These are phyloP conservation scores for Panthera uncia DNA, from an alignment of 2,113 vertebrate species.

Conservation along the genomic window DNA sequence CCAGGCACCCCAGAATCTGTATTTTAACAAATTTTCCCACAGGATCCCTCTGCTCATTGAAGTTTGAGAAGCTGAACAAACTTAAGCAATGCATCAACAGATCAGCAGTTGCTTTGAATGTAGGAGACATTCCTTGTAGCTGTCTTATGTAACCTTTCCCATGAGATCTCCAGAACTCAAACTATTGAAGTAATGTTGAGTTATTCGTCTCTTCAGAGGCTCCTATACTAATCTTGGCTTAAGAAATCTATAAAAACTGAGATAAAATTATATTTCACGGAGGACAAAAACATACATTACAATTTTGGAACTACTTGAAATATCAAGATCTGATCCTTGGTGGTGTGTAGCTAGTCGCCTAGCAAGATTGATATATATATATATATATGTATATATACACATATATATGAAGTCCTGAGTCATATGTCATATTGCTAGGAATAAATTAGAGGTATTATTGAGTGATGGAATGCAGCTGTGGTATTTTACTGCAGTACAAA, in stretches of 20 bases:
- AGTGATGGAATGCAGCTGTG: neutral
- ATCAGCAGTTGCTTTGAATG: neutral
- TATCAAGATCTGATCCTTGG: neutral
- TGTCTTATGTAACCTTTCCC: neutral
- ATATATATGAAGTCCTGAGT: neutral
- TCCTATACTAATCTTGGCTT: neutral
- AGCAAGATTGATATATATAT: neutral
- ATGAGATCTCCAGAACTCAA: neutral
- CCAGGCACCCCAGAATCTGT: neutral
- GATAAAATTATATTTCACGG: neutral
- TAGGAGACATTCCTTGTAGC: neutral
- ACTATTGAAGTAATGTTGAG: neutral
- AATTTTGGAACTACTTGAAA: neutral
- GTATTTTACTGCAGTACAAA: neutral
- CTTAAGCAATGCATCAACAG: neutral
- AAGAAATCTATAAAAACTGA: slow-evolving; percentile 8
- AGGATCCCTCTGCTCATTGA: neutral
- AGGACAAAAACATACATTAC: neutral
- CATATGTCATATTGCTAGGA: neutral
- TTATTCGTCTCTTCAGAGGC: neutral
- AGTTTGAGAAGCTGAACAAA: neutral
- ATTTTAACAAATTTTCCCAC: neutral
- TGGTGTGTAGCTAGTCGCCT: neutral
- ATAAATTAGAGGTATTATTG: neutral
- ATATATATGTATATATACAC: neutral